Evolutionary conservation across 2,888 invertebrate species (phyloP), one percentile per base, ranked within the genome.

Genomic region (Drosophila meridiana): DNA sequence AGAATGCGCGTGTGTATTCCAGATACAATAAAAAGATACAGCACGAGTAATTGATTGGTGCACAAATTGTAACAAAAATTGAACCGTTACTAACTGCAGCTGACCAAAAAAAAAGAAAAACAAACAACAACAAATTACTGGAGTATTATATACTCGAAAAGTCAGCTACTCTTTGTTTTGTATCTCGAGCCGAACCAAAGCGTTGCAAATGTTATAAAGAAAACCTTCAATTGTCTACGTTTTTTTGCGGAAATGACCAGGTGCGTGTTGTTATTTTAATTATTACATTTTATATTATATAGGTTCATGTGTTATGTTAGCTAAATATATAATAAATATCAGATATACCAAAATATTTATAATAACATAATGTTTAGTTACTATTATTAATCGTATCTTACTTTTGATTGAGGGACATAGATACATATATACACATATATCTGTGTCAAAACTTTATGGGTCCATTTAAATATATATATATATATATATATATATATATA

Each of bases 161-260:
- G 20, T 61, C 53, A 72, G 48, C 56, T 42, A 63, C 65, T 55
- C 50, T 55, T n/a, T n/a, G 30, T 28, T 9, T n/a, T 30, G 48
- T 48, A 32, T 32, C 32, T 32, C 50, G 50, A 38, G 38, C 36
- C 47, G 58, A 60, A 13, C 67, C 56, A 73, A 56, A 28, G 38
- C 47, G 42, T 52, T 69, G 82, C 76, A 76, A 79, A 79, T 79
- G 83, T 57, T 82, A 47, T 79, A 75, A 52, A 11, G 11, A 52
- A 34, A 52, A 11, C 47, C 47, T 30, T 30, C 11, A 28, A 61
- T 52, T 34, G 20, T 52, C 38, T 48, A 20, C 52, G 55, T 34
- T 53, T 50, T 50, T 74, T 77, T 73, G 56, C 73, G 90, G 89
- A 90, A 79, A 87, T 87, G 87, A 87, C 87, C 74, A 87, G 87